These are phyloP conservation scores for Sanderia malayensis DNA, from an alignment of 30 jellyfish, hydroid and myxozoan genomes.

Conservation along the genomic window DNA sequence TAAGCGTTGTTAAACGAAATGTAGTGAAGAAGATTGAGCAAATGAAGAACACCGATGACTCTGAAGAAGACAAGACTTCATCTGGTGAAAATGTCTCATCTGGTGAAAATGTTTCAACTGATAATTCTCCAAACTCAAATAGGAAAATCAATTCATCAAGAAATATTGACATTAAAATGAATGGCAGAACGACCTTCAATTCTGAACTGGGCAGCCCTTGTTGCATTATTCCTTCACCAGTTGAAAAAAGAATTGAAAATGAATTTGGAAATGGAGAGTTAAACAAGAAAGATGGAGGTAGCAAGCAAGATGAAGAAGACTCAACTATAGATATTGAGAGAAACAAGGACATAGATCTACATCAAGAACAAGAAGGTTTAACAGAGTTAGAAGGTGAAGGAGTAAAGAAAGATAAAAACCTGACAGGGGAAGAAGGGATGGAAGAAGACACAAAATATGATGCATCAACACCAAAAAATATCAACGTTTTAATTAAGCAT, in stretches of 20 bases:
- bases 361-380: too few species aligned
- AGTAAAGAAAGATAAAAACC: background rate
- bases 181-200: background rate
- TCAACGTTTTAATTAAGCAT: constrained; percentile 58
- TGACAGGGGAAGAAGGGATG: background rate
- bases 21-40: constrained; percentile 86
- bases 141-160: background rate
- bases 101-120: constrained; percentile 38
- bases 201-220: constrained; percentile 40
- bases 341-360: too few species aligned
- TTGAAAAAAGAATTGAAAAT: background rate
- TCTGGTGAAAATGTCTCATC: constrained; percentile 47
- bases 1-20: constrained; percentile 81
- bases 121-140: constrained; percentile 24
- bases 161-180: background rate
- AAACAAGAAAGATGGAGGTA: too few species aligned
- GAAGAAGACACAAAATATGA: background rate
- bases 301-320: background rate
- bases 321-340: background rate
- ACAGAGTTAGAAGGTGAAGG: background rate
- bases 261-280: too few species aligned
- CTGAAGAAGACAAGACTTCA: constrained; percentile 76
- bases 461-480: constrained; percentile 3
- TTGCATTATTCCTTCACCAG: constrained; percentile 37
- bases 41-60: constrained; percentile 74